phyloP scores from a whole-genome alignment of 2,888 invertebrate species.

The Petrolisthes cinctipes region DNA sequence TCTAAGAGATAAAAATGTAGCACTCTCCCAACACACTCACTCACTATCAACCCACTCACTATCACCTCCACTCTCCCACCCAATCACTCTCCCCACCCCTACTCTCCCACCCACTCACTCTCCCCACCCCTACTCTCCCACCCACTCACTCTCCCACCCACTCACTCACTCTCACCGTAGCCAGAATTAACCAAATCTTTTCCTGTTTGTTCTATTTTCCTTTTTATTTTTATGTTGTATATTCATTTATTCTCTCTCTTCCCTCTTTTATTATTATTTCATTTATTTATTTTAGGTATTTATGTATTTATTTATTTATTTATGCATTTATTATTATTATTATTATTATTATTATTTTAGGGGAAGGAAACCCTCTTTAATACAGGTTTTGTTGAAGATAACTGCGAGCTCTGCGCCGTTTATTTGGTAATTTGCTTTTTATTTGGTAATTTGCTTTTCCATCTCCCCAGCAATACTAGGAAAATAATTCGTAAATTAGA shows the following conservation, averaged over 20 bases:
- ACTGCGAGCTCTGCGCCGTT: too few relatives aligned
- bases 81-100: background rate
- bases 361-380: too few relatives aligned
- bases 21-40: too few relatives aligned
- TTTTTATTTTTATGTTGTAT: conserved; percentile 2
- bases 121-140: background rate
- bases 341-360: background rate
- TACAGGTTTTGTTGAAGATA: too few relatives aligned
- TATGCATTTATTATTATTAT: too few relatives aligned
- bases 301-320: too few relatives aligned
- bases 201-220: background rate
- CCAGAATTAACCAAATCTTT: background rate
- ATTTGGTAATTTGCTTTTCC: too few relatives aligned
- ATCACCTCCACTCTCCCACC: background rate
- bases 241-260: conserved; percentile 24
- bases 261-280: background rate
- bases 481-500: too few relatives aligned
- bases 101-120: background rate
- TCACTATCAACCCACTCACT: background rate
- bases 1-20: too few relatives aligned
- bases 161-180: background rate
- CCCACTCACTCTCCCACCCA: background rate
- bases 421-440: too few relatives aligned
- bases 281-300: conserved; percentile 24
- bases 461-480: too few relatives aligned